phyloP scores from a whole-genome alignment of 2,888 invertebrate genomes.

The Crossocerus cetratus region DNA sequence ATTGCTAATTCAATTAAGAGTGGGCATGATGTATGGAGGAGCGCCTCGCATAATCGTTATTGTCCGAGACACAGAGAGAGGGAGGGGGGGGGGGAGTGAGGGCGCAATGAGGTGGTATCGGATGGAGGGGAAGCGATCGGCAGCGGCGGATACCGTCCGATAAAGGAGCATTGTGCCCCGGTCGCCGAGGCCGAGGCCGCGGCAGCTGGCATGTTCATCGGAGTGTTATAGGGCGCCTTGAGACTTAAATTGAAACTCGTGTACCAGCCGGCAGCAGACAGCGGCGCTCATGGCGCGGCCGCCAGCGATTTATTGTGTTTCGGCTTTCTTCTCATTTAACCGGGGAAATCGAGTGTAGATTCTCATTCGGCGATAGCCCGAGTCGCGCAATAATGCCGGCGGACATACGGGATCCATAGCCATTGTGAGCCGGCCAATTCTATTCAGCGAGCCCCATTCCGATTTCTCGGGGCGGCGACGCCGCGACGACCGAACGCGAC shows the following conservation, averaged over 20 bases:
- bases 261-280: not conserved
- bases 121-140: too few relatives aligned
- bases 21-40: too few relatives aligned
- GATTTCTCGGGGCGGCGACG: not conserved
- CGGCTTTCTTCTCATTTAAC: conserved; percentile 38
- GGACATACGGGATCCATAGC: conserved; percentile 17
- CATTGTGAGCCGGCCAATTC: conserved; percentile 40
- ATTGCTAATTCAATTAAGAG: too few relatives aligned
- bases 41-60: too few relatives aligned
- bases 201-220: conserved; percentile 20
- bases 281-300: not conserved
- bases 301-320: conserved; percentile 48
- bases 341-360: conserved; percentile 45
- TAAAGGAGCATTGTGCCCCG: too few relatives aligned
- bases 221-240: conserved; percentile 25
- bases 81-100: too few relatives aligned
- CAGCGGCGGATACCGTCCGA: too few relatives aligned
- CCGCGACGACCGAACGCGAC: not conserved
- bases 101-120: too few relatives aligned
- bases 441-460: conserved; percentile 1
- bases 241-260: conserved; percentile 27
- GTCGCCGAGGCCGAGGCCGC: not conserved
- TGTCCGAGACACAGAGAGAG: too few relatives aligned
- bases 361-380: conserved; percentile 50
- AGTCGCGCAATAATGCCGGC: conserved; percentile 41